Evolutionary conservation across 2,888 invertebrate genomes (phyloP).

Genomic region (Scaptomyza parva): DNA sequence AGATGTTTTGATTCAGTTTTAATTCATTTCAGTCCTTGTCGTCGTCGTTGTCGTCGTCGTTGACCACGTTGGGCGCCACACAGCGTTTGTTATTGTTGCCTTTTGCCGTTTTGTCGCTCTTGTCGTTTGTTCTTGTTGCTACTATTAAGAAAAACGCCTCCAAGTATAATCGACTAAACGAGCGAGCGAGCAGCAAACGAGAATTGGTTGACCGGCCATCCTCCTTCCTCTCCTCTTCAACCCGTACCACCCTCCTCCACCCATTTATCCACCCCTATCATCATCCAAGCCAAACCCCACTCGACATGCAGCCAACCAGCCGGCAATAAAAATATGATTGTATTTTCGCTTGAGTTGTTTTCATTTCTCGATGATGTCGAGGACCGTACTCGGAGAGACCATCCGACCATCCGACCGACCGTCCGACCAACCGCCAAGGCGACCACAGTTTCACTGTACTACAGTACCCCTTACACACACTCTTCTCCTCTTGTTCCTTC

Average conservation of each 20-base stretch:
- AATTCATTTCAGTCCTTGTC: conserved; percentile 78
- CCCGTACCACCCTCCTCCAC: too few relatives aligned
- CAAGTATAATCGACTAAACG: conserved; percentile 78
- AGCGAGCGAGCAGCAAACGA: conserved; percentile 68
- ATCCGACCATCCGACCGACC: not conserved
- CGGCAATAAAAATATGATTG: conserved; percentile 84
- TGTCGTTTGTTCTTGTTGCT: conserved; percentile 57
- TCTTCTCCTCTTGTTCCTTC: too few relatives aligned
- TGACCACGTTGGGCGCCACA: conserved; percentile 45
- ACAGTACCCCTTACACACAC: not conserved
- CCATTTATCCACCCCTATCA: not conserved
- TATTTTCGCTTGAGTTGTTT: conserved; percentile 84
- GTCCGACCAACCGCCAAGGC: conserved; percentile 19
- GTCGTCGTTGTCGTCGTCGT: conserved; percentile 19
- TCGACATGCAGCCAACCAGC: conserved; percentile 77
- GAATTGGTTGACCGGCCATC: conserved; percentile 44
- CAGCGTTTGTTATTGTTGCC: conserved; percentile 66
- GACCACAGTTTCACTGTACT: conserved; percentile 67
- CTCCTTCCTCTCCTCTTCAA: not conserved
- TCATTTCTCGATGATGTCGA: conserved; percentile 81
- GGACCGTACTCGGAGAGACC: conserved; percentile 44
- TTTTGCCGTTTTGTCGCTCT: conserved; percentile 4
- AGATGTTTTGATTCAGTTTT: conserved; percentile 84
- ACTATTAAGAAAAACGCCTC: conserved; percentile 81
- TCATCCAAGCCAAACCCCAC: not conserved